Conservation (phyloP, 2,888 invertebrate species). For the Rhorus exstirpatorius region DNA sequence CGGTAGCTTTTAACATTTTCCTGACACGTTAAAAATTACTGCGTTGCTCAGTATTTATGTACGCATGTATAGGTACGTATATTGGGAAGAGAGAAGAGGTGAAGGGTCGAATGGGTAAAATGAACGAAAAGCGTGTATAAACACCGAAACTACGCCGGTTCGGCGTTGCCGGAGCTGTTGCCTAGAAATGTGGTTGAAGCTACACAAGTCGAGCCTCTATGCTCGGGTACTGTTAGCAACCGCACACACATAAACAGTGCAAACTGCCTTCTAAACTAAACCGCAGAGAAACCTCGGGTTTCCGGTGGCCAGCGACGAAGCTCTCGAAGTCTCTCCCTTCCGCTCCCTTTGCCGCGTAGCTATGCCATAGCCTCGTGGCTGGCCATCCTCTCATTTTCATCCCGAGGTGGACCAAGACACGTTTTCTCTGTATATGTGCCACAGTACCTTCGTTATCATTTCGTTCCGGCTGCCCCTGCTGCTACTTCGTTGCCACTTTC, state of each 20-base stretch:
- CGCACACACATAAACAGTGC: slow-evolving; percentile 81
- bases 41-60: not conserved
- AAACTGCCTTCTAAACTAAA: slow-evolving; percentile 81
- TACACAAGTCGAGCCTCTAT: slow-evolving; percentile 67
- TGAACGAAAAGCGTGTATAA: slow-evolving; percentile 25
- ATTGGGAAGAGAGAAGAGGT: not conserved
- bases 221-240: slow-evolving; percentile 75
- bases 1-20: too few relatives aligned
- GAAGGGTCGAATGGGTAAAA: not conserved
- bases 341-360: not conserved
- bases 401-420: slow-evolving; percentile 55
- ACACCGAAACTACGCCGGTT: slow-evolving; percentile 35
- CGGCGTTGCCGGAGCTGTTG: slow-evolving; percentile 64
- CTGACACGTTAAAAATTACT: too few relatives aligned
- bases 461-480: not conserved
- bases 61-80: not conserved
- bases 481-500: slow-evolving; percentile 59
- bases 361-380: slow-evolving; percentile 12
- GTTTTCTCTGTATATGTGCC: not conserved
- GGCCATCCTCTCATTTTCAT: slow-evolving; percentile 75
- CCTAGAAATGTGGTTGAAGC: slow-evolving; percentile 68
- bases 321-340: slow-evolving; percentile 52
- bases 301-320: slow-evolving; percentile 58
- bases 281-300: slow-evolving; percentile 77
- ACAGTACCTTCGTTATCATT: slow-evolving; percentile 2